phyloP scores from a whole-genome alignment of 2,113 vertebrate species.

The Eurystomus gularis region DNA sequence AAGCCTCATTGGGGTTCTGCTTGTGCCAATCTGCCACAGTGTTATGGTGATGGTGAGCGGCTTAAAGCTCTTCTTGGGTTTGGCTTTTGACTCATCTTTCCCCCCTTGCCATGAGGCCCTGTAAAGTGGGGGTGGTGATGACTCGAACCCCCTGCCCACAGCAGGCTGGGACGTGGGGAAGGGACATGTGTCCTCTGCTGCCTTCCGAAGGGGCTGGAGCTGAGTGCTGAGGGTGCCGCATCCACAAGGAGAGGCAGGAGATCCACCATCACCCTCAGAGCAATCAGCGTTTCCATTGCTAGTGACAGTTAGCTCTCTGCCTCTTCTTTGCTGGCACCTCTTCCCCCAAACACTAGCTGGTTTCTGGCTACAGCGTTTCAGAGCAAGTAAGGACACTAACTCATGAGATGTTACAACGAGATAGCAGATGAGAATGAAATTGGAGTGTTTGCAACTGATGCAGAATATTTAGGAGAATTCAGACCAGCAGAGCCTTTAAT shows the following conservation, averaged over 20 bases:
- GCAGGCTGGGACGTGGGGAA: too few relatives aligned
- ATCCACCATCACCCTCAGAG: background rate
- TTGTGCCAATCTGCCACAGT: fast-evolving
- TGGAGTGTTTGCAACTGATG: background rate
- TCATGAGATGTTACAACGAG: background rate
- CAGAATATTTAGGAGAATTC: conserved; percentile 24
- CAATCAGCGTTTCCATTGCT: fast-evolving
- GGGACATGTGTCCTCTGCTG: background rate
- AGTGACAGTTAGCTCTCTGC: background rate
- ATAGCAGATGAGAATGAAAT: conserved; percentile 7
- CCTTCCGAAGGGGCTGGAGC: background rate
- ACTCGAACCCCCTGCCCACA: background rate
- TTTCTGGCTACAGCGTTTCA: background rate
- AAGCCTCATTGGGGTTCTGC: background rate
- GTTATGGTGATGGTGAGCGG: background rate
- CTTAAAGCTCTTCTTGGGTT: background rate
- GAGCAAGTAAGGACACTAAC: conserved; percentile 21
- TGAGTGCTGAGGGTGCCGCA: background rate
- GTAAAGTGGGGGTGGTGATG: background rate
- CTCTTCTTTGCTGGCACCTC: background rate
- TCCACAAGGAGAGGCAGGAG: background rate
- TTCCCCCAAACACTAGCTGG: background rate
- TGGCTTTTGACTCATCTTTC: background rate
- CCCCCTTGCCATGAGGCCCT: fast-evolving
- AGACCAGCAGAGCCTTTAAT: conserved; percentile 55